Percentiles rank a stretch among this genome's conserved stretches.
These are phyloP conservation scores for Hypocryptadius cinnamomeus DNA, from an alignment of 2,113 vertebrate species.

Conservation along the genomic window DNA sequence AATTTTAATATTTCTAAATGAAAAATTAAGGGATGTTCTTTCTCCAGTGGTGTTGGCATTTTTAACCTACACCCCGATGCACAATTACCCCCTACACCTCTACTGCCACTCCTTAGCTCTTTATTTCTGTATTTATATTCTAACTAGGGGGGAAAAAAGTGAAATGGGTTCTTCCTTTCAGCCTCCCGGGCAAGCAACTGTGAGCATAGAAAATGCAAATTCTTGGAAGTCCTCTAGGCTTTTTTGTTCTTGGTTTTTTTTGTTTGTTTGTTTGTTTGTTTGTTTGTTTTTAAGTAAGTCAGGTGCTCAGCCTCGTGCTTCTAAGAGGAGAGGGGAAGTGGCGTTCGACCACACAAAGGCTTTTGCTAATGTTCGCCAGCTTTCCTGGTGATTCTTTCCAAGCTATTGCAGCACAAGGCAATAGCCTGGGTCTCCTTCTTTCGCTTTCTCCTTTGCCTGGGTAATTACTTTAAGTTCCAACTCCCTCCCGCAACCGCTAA, in stretches of 20 bases:
- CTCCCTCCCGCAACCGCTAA: constrained; percentile 12
- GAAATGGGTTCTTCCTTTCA: neutral
- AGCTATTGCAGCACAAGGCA: neutral
- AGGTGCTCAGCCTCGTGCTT: neutral
- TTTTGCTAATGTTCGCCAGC: neutral
- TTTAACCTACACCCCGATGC: neutral
- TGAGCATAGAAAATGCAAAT: constrained; percentile 41
- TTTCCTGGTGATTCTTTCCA: neutral
- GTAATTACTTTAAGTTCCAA: neutral
- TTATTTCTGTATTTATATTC: neutral
- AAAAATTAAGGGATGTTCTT: neutral
- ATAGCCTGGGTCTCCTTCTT: neutral
- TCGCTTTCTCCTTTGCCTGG: neutral
- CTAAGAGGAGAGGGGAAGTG: neutral
- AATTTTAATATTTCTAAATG: neutral
- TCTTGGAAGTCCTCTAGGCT: neutral
- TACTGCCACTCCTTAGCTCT: neutral
- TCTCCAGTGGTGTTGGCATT: neutral
- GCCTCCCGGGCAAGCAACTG: neutral
- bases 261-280: neutral
- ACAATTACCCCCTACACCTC: neutral
- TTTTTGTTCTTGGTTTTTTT: neutral
- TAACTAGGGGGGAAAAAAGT: rapidly evolving
- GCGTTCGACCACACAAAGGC: neutral
- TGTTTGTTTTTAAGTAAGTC: neutral